phyloP scores from a whole-genome alignment of 2,888 invertebrate species.

The Drosophila mayaguana region DNA sequence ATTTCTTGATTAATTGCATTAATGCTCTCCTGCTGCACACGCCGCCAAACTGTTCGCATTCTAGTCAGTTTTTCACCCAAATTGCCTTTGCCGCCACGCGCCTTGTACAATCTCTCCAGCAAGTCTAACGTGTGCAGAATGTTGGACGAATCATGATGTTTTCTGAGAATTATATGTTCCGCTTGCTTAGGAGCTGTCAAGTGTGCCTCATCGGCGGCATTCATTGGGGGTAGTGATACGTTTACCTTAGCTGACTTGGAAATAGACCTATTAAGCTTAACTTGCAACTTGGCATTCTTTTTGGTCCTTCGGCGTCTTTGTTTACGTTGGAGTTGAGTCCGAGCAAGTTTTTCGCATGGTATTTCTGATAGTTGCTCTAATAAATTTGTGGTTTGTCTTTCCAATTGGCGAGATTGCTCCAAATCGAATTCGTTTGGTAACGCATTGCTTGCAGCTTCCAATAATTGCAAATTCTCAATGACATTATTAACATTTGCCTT shows the following conservation, averaged over 20 bases:
- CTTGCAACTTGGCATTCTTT: conserved; percentile 16
- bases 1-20: conserved; percentile 27
- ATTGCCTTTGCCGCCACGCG: conserved; percentile 53
- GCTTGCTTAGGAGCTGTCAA: conserved; percentile 9
- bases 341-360: conserved; percentile 33
- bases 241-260: not conserved
- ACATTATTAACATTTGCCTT: conserved; percentile 44
- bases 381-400: conserved; percentile 39
- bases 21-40: conserved; percentile 55
- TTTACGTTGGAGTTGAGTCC: conserved; percentile 38
- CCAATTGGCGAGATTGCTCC: conserved; percentile 10
- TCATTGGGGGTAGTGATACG: too few species aligned
- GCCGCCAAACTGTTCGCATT: conserved; percentile 74
- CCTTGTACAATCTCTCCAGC: conserved; percentile 65
- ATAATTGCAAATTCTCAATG: conserved; percentile 42
- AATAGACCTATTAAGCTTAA: not conserved
- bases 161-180: conserved; percentile 51
- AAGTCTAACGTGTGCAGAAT: conserved; percentile 71
- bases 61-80: conserved; percentile 39
- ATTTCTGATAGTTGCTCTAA: conserved; percentile 39
- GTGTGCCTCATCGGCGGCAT: not conserved
- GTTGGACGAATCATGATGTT: conserved; percentile 60
- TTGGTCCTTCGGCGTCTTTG: conserved; percentile 45
- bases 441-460: conserved; percentile 32
- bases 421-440: conserved; percentile 14